Conservation (phyloP, 1,140 invertebrate genomes). For the Bombus vancouverensis region DNA sequence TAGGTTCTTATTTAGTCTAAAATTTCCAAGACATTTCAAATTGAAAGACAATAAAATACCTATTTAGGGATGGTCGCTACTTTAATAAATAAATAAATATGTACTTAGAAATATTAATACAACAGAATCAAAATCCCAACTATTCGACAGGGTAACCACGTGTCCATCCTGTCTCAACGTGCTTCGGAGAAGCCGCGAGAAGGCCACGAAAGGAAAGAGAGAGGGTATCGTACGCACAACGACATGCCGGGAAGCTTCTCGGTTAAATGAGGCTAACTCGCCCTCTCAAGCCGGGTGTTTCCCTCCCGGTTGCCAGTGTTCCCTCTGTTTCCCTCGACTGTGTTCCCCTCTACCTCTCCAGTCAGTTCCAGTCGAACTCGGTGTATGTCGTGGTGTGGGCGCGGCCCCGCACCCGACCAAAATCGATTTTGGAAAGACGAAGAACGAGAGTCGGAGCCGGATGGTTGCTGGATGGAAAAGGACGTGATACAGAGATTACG, state of each 20-base stretch:
- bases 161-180: neutral
- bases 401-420: slow-evolving; percentile 75
- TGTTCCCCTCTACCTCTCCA: slow-evolving; percentile 5
- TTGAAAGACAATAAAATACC: too few species aligned
- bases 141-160: neutral
- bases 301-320: neutral
- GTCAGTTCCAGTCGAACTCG: slow-evolving; percentile 66
- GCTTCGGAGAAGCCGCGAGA: slow-evolving; percentile 38
- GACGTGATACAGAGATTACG: slow-evolving; percentile 78
- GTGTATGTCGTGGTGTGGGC: slow-evolving; percentile 75
- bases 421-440: slow-evolving; percentile 81
- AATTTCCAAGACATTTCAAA: too few species aligned
- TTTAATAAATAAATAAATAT: too few species aligned
- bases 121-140: neutral
- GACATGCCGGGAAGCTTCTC: slow-evolving; percentile 69
- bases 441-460: slow-evolving; percentile 62
- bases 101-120: neutral
- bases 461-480: slow-evolving; percentile 59
- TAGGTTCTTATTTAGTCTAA: too few species aligned
- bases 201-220: slow-evolving; percentile 51
- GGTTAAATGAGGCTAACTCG: slow-evolving; percentile 80
- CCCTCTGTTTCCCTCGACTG: slow-evolving; percentile 7
- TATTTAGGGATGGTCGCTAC: too few species aligned
- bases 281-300: slow-evolving; percentile 23
- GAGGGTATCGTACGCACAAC: slow-evolving; percentile 71